phyloP scores from a whole-genome alignment of 2,888 invertebrate genomes.

The Drosophila meridiana region DNA sequence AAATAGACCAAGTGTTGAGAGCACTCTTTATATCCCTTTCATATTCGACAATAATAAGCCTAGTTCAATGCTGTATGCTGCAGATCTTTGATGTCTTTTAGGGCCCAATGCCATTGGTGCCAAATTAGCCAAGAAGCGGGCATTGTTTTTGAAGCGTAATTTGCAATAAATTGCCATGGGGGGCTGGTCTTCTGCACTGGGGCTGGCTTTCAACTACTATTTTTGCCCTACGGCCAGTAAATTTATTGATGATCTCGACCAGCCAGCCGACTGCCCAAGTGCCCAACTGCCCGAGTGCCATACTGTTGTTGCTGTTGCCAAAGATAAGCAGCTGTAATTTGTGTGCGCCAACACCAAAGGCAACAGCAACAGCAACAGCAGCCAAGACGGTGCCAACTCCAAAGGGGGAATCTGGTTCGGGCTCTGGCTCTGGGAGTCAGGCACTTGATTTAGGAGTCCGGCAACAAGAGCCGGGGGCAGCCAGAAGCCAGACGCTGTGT shows the following conservation, averaged over 20 bases:
- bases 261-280: slow-evolving; percentile 34
- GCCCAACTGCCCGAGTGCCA: slow-evolving; percentile 22
- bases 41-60: background rate
- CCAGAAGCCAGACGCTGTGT: slow-evolving; percentile 47
- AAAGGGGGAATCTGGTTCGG: slow-evolving; percentile 10
- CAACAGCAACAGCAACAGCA: slow-evolving; percentile 33
- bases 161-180: slow-evolving; percentile 76
- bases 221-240: slow-evolving; percentile 68
- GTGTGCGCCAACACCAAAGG: slow-evolving; percentile 76
- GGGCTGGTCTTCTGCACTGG: slow-evolving; percentile 42
- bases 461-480: slow-evolving; percentile 20
- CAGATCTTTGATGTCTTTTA: background rate
- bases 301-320: slow-evolving; percentile 63
- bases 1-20: no score
- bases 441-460: slow-evolving; percentile 73
- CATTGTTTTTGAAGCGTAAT: slow-evolving; percentile 77
- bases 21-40: background rate
- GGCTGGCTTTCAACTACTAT: slow-evolving; percentile 56
- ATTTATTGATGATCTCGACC: slow-evolving; percentile 76
- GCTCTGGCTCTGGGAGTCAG: slow-evolving; percentile 9
- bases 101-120: background rate
- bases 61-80: background rate
- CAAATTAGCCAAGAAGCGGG: slow-evolving; percentile 69
- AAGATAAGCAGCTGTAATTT: slow-evolving; percentile 80
- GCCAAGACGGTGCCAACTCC: slow-evolving; percentile 58